phyloP scores from a whole-genome alignment of 2,113 vertebrate genomes.

The Semnornis frantzii region DNA sequence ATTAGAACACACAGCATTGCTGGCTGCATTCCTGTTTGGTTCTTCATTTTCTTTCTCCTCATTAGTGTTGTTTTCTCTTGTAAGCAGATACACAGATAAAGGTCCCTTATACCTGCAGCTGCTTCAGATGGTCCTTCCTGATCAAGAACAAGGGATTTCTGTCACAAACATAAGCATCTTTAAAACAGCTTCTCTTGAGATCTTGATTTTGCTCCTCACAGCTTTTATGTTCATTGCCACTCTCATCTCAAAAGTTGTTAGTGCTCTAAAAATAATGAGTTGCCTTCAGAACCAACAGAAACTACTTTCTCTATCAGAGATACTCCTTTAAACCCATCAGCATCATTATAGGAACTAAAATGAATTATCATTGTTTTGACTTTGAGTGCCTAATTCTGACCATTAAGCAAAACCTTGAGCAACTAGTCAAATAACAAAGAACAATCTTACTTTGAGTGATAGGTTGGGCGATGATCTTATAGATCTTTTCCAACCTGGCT shows the following conservation, averaged over 20 bases:
- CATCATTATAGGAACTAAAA: neutral
- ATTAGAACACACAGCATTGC: neutral
- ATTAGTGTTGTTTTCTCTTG: neutral
- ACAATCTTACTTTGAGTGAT: accelerated
- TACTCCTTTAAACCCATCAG: neutral
- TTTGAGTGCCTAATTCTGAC: neutral
- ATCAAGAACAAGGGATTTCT: neutral
- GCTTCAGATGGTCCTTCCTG: neutral
- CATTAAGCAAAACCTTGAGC: neutral
- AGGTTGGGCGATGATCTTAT: no score
- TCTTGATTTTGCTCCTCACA: neutral
- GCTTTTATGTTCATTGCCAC: neutral
- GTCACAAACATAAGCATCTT: neutral
- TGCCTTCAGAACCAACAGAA: neutral
- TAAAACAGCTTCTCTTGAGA: neutral
- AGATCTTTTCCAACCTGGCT: no score
- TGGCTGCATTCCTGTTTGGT: neutral
- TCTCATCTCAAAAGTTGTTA: neutral
- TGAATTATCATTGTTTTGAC: neutral
- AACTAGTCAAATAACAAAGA: neutral
- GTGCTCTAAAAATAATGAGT: neutral
- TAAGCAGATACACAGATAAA: neutral
- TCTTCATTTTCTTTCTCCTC: neutral
- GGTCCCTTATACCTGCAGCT: neutral
- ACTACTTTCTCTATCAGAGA: neutral